Evolutionary conservation across 2,113 vertebrate genomes (phyloP).

Genomic region (Octodon degus): DNA sequence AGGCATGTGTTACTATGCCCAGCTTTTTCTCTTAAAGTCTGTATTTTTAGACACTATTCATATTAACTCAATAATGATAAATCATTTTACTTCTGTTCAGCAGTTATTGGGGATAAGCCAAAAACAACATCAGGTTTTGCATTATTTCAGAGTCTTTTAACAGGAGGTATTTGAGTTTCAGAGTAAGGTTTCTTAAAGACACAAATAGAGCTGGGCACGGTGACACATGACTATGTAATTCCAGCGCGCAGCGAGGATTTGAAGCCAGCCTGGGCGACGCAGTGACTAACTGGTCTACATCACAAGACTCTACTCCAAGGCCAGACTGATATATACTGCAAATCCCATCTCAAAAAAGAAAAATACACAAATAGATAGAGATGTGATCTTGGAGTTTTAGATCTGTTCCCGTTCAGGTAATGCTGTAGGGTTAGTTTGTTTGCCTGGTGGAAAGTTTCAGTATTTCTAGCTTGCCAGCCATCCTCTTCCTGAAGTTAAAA

Average conservation of each 20-base stretch:
- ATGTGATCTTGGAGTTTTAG: not conserved
- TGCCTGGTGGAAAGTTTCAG: not conserved
- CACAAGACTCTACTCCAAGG: not conserved
- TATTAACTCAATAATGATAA: not conserved
- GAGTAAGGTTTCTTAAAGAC: not conserved
- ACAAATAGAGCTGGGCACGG: not conserved
- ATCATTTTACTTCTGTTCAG: constrained; percentile 12
- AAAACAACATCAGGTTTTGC: not conserved
- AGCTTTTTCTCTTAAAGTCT: not conserved
- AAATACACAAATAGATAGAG: not conserved
- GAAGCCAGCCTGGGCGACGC: not conserved
- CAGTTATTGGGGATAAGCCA: not conserved
- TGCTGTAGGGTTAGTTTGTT: not conserved
- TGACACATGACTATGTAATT: not conserved
- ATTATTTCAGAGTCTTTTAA: constrained; percentile 18
- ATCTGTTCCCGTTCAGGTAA: not conserved
- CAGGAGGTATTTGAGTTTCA: not conserved
- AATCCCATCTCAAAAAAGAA: not conserved
- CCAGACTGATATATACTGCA: not conserved
- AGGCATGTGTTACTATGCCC: not conserved
- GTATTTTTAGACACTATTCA: not conserved
- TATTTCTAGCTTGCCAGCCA: not conserved
- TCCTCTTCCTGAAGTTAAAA: constrained; percentile 16
- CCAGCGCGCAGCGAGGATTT: not conserved
- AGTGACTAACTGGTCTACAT: too few relatives aligned